These are phyloP conservation scores for Bombus fervidus DNA, from an alignment of 1,140 invertebrate genomes.

Conservation along the genomic window DNA sequence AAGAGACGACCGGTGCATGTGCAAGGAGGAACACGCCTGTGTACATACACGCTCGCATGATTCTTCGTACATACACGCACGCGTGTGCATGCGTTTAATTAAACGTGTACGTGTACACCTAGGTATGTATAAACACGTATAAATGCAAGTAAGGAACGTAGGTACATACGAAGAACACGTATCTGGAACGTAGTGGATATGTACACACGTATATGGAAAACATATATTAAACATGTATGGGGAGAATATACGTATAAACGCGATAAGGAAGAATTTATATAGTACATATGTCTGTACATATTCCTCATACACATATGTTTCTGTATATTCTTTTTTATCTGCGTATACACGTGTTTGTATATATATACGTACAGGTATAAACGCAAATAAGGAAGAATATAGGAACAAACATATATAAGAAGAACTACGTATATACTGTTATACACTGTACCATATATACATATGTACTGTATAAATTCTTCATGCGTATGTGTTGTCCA, in stretches of 20 bases:
- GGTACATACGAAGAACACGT: not conserved
- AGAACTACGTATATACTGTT: no score
- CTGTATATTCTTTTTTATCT: no score
- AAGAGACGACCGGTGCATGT: slow-evolving; percentile 54
- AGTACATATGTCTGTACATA: no score
- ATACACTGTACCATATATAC: not conserved
- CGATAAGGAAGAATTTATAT: not conserved
- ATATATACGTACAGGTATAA: not conserved
- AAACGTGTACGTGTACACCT: slow-evolving; percentile 11
- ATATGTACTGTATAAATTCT: not conserved
- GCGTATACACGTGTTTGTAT: no score
- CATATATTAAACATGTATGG: not conserved
- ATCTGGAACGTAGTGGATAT: not conserved
- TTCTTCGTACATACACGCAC: not conserved
- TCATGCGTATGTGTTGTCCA: not conserved
- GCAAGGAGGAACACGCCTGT: slow-evolving; percentile 22
- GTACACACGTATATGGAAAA: no score
- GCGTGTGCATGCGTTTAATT: not conserved
- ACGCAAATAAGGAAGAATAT: not conserved
- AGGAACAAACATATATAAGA: not conserved
- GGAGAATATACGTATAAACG: not conserved
- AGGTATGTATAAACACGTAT: not conserved
- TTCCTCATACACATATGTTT: no score
- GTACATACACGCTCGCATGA: not conserved
- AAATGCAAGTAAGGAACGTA: not conserved